Evolutionary conservation across 2,888 invertebrate species (phyloP).

Genomic region (Cataglyphis albicans): DNA sequence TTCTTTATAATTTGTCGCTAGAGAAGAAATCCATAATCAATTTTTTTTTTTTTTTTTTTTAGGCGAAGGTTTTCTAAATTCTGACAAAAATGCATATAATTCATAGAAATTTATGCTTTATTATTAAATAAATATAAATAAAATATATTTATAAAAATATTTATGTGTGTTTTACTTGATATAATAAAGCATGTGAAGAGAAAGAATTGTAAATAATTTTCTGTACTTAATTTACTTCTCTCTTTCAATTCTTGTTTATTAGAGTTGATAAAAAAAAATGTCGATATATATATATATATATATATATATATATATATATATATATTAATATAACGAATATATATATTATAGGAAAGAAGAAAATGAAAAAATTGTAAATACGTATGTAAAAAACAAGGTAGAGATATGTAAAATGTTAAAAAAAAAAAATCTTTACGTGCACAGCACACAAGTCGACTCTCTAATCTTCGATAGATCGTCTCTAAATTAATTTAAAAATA

Average conservation of each 20-base stretch:
- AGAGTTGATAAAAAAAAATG: neutral
- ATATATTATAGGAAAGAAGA: too few species aligned
- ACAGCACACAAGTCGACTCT: neutral
- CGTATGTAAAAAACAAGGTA: conserved; percentile 9
- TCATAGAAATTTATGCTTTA: neutral
- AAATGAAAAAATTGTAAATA: neutral
- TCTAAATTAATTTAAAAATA: conserved; percentile 40
- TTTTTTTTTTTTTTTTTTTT: conserved; percentile 3
- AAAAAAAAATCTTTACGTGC: neutral
- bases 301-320: too few species aligned
- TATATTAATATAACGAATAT: too few species aligned
- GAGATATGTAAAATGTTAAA: conserved; percentile 36
- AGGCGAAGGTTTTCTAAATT: neutral
- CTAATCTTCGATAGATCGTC: conserved; percentile 31
- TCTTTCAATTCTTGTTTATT: neutral
- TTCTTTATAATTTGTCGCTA: conserved; percentile 9
- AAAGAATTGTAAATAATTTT: neutral
- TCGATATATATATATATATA: neutral
- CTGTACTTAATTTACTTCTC: neutral
- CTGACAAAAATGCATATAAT: neutral
- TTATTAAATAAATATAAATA: neutral
- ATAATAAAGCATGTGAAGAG: neutral
- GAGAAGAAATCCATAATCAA: neutral
- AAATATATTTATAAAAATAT: neutral
- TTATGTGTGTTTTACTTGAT: neutral